phyloP scores from a whole-genome alignment of 2,797 vertebrate genomes.

The Manis javanica region DNA sequence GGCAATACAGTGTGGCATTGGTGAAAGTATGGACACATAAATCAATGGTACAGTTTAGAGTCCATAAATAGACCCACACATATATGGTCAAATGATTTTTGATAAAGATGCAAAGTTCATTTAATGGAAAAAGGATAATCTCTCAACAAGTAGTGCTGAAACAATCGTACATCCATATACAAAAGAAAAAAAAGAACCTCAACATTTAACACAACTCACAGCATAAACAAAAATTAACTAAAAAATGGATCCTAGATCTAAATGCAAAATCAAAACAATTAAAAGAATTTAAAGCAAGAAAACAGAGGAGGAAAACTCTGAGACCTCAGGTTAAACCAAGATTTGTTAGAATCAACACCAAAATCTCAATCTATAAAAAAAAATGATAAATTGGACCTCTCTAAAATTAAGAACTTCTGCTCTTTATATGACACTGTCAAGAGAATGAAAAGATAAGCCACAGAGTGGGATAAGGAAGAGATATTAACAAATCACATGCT shows the following conservation, averaged over 20 bases:
- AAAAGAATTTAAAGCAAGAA: neutral
- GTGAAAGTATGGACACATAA: neutral
- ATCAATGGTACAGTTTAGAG: neutral
- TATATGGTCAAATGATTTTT: neutral
- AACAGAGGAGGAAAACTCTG: neutral
- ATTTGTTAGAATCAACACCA: neutral
- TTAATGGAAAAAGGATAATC: neutral
- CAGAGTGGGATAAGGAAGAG: neutral
- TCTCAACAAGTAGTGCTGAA: neutral
- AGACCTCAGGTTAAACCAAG: neutral
- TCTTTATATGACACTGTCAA: neutral
- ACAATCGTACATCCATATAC: neutral
- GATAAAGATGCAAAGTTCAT: neutral
- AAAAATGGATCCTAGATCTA: neutral
- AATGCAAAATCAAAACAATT: neutral
- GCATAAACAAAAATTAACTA: neutral
- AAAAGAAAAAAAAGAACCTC: neutral
- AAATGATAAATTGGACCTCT: neutral
- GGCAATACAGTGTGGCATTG: neutral
- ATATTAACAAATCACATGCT: neutral
- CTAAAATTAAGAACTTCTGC: neutral
- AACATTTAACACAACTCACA: neutral
- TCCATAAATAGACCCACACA: neutral
- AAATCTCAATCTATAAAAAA: neutral
- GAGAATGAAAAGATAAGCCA: neutral